Conservation (phyloP, 2,797 vertebrate genomes). For the Pseudocheirus occidentalis region DNA sequence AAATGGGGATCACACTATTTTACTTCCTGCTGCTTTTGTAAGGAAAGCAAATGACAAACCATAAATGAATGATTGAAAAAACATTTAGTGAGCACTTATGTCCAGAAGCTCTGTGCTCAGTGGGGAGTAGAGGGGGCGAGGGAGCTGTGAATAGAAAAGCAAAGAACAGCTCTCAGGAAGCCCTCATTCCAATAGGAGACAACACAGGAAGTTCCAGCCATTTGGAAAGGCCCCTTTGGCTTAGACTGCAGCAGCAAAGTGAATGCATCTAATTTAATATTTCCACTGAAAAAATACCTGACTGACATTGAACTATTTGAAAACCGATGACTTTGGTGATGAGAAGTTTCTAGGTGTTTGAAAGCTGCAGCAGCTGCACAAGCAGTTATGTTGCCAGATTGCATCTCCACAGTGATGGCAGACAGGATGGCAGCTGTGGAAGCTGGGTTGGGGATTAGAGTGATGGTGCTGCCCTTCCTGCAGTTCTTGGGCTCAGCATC, state of each 20-base stretch:
- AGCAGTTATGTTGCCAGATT: not conserved
- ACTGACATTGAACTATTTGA: not conserved
- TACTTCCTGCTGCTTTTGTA: not conserved
- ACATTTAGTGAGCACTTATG: not conserved
- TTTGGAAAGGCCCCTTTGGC: not conserved
- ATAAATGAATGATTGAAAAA: not conserved
- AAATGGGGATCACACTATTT: not conserved
- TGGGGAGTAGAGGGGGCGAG: no score
- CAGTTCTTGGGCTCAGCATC: not conserved
- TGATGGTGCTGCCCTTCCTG: not conserved
- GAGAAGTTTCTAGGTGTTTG: not conserved
- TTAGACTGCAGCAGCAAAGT: not conserved
- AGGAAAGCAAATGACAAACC: not conserved
- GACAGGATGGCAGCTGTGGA: not conserved
- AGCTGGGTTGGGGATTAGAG: not conserved
- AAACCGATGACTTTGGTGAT: not conserved
- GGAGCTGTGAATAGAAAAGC: not conserved
- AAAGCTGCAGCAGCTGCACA: not conserved
- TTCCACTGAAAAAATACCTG: not conserved
- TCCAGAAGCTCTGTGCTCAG: not conserved
- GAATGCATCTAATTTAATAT: not conserved
- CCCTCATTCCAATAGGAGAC: not conserved
- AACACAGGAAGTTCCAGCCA: not conserved
- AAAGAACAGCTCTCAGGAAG: not conserved
- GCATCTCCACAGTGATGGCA: not conserved